phyloP scores from a whole-genome alignment of 2,888 invertebrate species.

The Andrena dorsata region DNA sequence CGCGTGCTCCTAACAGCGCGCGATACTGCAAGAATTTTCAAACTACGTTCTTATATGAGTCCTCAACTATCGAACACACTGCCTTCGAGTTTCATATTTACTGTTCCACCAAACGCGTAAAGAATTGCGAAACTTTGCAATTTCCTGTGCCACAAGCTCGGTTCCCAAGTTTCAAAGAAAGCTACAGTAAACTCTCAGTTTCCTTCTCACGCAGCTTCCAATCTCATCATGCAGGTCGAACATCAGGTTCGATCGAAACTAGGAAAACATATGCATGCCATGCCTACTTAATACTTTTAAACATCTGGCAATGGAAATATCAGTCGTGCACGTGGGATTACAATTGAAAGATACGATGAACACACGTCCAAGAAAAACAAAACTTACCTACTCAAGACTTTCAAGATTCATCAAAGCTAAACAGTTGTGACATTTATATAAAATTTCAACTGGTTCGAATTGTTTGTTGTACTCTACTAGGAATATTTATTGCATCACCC shows the following conservation, averaged over 20 bases:
- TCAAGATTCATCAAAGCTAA: too few relatives aligned
- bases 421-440: too few relatives aligned
- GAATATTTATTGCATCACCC: too few relatives aligned
- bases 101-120: constrained; percentile 22
- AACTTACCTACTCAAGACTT: too few relatives aligned
- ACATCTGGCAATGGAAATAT: too few relatives aligned
- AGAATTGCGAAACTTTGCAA: constrained; percentile 37
- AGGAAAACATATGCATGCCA: neutral
- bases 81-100: constrained; percentile 36
- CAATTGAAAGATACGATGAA: too few relatives aligned
- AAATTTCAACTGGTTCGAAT: too few relatives aligned
- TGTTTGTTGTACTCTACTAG: too few relatives aligned
- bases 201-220: constrained; percentile 26
- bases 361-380: too few relatives aligned
- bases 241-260: constrained; percentile 25
- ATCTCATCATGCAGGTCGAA: constrained; percentile 21
- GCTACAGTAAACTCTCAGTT: constrained; percentile 21
- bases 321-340: too few relatives aligned
- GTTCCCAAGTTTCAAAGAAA: neutral
- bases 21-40: neutral
- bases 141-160: constrained; percentile 8
- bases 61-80: neutral
- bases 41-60: neutral
- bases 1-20: too few relatives aligned
- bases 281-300: neutral